Evolutionary conservation across 2,888 invertebrate species (phyloP).

Genomic region (Frankliniella fusca): DNA sequence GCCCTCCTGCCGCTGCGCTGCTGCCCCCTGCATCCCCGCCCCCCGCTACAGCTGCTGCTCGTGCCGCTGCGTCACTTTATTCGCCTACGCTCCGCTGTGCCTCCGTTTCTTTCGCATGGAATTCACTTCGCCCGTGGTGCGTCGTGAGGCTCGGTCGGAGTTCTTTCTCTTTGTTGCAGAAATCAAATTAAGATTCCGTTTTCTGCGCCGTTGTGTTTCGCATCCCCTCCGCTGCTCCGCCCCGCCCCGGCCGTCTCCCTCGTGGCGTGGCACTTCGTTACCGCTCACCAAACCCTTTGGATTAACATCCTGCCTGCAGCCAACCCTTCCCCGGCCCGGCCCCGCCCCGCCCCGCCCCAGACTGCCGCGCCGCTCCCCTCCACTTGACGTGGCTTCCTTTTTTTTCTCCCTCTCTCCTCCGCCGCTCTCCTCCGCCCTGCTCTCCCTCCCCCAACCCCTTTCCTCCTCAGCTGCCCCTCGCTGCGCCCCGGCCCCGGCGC

Average conservation of each 20-base stretch:
- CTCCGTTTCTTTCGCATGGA: not conserved
- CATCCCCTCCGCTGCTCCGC: not conserved
- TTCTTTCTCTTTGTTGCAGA: not conserved
- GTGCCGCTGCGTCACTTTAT: not conserved
- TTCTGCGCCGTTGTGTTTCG: not conserved
- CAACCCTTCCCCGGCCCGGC: not conserved
- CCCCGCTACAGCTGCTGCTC: not conserved
- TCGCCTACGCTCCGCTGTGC: not conserved
- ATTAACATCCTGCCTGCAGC: not conserved
- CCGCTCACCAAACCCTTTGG: not conserved
- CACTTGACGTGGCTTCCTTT: not conserved
- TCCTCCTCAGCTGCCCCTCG: too few relatives aligned
- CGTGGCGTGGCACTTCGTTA: not conserved
- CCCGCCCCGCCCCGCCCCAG: not conserved
- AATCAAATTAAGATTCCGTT: constrained; percentile 20
- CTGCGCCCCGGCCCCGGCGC: too few relatives aligned
- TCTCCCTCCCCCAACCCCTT: not conserved
- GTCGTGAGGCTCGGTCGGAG: not conserved
- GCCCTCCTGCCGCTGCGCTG: not conserved
- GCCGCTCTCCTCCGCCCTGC: not conserved
- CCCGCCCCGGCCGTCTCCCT: not conserved
- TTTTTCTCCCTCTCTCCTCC: not conserved
- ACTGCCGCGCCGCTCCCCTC: not conserved
- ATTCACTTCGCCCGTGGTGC: not conserved
- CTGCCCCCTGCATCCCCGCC: not conserved